Evolutionary conservation across 2,888 invertebrate genomes (phyloP).

Genomic region (Sinopyrophorus schimmeli): DNA sequence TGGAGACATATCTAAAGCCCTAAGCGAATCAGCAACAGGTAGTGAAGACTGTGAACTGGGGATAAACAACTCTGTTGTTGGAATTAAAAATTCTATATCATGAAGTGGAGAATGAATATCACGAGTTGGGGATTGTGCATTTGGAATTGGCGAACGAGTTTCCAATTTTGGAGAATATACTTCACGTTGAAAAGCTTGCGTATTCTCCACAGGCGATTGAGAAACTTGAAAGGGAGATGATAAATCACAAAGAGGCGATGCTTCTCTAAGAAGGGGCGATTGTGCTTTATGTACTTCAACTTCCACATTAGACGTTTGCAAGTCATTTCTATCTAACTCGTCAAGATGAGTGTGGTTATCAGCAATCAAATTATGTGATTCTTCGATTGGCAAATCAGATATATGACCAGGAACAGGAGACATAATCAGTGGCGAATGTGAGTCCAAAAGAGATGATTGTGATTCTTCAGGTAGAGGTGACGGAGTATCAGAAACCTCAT

Average conservation of each 20-base stretch:
- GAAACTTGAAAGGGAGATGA: conserved; percentile 3
- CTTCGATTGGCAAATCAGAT: too few species aligned
- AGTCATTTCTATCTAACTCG: too few species aligned
- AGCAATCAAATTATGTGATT: too few species aligned
- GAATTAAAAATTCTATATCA: not conserved
- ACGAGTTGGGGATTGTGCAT: not conserved
- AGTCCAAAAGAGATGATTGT: conserved; percentile 5
- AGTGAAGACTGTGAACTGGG: conserved; percentile 1
- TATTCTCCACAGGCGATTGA: conserved; percentile 13
- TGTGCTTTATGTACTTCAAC: too few species aligned
- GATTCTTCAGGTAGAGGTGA: not conserved
- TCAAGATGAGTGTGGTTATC: too few species aligned
- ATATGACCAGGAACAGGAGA: too few species aligned
- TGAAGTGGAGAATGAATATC: conserved; percentile 2
- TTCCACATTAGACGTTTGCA: too few species aligned
- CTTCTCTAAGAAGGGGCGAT: not conserved
- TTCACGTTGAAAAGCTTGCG: too few species aligned
- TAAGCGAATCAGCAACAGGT: too few species aligned
- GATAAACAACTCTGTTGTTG: conserved; percentile 1
- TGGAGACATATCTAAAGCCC: too few species aligned
- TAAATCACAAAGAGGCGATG: conserved; percentile 2
- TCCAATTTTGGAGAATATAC: too few species aligned
- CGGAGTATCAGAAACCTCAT: not conserved
- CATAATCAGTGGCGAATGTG: conserved; percentile 5
- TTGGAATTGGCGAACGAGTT: not conserved